Evolutionary conservation across 2,113 vertebrate genomes (phyloP), one percentile per base, ranked within the genome.

Genomic region (Bufo gargarizans): DNA sequence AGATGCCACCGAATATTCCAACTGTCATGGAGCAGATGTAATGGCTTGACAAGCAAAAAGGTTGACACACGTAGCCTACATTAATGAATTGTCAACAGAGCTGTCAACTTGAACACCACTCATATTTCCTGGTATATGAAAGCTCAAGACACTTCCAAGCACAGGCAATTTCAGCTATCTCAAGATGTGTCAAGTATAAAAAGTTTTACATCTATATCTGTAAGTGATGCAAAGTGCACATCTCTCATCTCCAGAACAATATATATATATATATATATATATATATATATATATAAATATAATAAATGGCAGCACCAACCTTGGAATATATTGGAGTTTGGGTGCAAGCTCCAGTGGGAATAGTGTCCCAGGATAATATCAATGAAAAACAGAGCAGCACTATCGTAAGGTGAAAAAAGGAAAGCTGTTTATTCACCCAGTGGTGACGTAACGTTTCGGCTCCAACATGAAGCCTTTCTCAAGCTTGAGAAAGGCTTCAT

Each of bases 51-150:
- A 83, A 83, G 81, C 47, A 67, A 49, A 83, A 80, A 83, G 33
- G 61, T 49, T 50, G 61, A 83, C 81, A 53, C 63, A 83, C 81
- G 58, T 69, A 83, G 81, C 53, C 50, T 83, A 67, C 81, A 83
- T 83, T 83, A 83, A 83, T 83, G 81, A 83, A 67, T 83, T 83
- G 81, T 83, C 81, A 83, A 69, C 81, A 53, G 81, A 14, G 81
- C 81, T 83, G 81, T 83, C 81, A 83, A 53, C 81, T 50, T 53
- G 63, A 83, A 50, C 81, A 83, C 45, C 81, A 45, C 49, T 83
- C 81, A 83, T 69, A 67, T 67, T 82, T 53, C 49, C 65, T 83
- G 47, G 6, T n/a, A 22, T 53, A 67, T 83, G 55, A 83, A 67
- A 61, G 81, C 81, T 53, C 81, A 50, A 83, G 47, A 83, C 81